Conservation (phyloP, 2,797 vertebrate genomes). For the Hemitrygon akajei region DNA sequence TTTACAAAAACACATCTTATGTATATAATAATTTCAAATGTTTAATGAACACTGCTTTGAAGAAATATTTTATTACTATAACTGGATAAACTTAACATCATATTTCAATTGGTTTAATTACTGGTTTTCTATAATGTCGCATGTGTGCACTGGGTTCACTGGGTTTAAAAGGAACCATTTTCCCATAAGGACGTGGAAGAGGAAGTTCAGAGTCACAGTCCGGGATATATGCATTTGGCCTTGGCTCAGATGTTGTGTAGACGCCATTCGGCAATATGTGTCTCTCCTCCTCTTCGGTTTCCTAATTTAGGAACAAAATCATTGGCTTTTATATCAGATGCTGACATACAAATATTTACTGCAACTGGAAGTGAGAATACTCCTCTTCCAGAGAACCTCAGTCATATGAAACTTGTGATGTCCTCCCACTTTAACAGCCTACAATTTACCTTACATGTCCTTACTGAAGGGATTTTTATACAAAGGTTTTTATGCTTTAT, state of each 20-base stretch:
- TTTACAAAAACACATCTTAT: neutral
- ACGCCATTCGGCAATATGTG: conserved; percentile 52
- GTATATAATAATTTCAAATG: neutral
- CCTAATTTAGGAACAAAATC: conserved; percentile 23
- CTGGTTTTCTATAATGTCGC: conserved; percentile 71
- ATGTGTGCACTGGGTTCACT: conserved; percentile 60
- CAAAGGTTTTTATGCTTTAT: too few species aligned
- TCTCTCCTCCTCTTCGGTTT: conserved; percentile 56
- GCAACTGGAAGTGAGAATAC: neutral
- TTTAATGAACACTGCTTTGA: neutral
- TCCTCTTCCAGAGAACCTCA: too few species aligned
- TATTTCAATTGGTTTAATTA: conserved; percentile 64
- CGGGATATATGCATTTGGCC: conserved; percentile 72
- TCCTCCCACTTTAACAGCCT: too few species aligned
- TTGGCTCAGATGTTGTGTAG: conserved; percentile 63
- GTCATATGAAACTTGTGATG: too few species aligned
- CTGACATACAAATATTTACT: neutral
- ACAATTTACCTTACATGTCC: too few species aligned
- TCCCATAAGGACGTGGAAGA: conserved; percentile 69
- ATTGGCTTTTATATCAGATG: neutral
- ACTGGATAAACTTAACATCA: conserved; percentile 42
- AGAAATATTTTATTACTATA: neutral
- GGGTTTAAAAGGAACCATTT: conserved; percentile 72
- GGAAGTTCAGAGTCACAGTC: conserved; percentile 53
- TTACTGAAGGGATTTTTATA: too few species aligned